Percentiles rank a stretch among this genome's conserved stretches.
phyloP scores from a whole-genome alignment of 2,797 vertebrate genomes.

The Gobio occitaniae region DNA sequence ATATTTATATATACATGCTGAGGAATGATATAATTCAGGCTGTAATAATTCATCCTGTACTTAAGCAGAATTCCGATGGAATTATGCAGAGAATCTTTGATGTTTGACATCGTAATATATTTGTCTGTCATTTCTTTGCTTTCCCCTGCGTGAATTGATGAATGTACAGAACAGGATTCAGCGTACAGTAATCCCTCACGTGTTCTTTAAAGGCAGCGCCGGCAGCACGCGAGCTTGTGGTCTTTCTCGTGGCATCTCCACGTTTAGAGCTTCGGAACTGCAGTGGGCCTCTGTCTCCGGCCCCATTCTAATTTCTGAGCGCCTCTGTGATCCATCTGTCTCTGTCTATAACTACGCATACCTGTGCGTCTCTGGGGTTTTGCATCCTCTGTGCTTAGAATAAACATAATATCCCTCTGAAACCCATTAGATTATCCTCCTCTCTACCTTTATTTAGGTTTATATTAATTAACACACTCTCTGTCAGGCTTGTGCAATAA shows the following conservation, averaged over 20 bases:
- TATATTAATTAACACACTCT: slow-evolving; percentile 64
- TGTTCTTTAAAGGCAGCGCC: slow-evolving; percentile 24
- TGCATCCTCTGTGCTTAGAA: slow-evolving; percentile 54
- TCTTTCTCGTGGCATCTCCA: slow-evolving; percentile 29
- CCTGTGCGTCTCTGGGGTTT: slow-evolving; percentile 64
- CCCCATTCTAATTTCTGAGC: slow-evolving; percentile 49
- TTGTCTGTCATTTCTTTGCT: slow-evolving; percentile 67
- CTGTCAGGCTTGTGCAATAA: slow-evolving; percentile 52
- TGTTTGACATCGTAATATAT: slow-evolving; percentile 70
- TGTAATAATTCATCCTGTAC: slow-evolving; percentile 53
- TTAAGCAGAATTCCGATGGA: slow-evolving; percentile 52
- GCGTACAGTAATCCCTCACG: slow-evolving; percentile 60
- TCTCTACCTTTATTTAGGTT: slow-evolving; percentile 65
- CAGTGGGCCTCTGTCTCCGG: slow-evolving; percentile 47
- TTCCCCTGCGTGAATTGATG: slow-evolving; percentile 69
- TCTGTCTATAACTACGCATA: slow-evolving; percentile 67
- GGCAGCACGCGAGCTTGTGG: slow-evolving; percentile 4
- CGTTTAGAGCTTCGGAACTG: slow-evolving; percentile 42
- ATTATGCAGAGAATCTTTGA: slow-evolving; percentile 60
- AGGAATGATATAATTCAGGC: slow-evolving; percentile 48
- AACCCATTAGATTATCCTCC: slow-evolving; percentile 64
- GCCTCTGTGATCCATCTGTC: slow-evolving; percentile 62
- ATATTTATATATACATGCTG: slow-evolving; percentile 6
- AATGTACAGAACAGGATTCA: slow-evolving; percentile 63
- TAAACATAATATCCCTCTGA: slow-evolving; percentile 65